Evolutionary conservation across 2,888 invertebrate species (phyloP).

Genomic region (Himalopsyche tibetana): DNA sequence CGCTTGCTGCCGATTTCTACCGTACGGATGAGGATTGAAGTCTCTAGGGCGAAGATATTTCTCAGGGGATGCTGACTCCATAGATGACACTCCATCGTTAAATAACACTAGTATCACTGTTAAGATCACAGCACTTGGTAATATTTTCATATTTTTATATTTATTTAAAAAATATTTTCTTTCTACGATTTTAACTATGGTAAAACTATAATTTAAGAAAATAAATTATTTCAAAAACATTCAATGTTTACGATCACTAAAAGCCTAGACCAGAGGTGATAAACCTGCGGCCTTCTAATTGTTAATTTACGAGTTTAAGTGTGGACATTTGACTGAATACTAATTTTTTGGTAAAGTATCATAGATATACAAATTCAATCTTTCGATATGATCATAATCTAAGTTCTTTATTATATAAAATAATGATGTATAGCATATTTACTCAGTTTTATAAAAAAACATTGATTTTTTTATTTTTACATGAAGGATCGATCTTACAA

Average conservation of each 20-base stretch:
- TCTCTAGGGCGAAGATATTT: slow-evolving; percentile 56
- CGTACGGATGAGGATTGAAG: slow-evolving; percentile 58
- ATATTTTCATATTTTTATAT: slow-evolving; percentile 24
- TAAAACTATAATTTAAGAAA: neutral
- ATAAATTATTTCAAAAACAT: neutral
- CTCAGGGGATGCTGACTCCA: slow-evolving; percentile 53
- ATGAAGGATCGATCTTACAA: too few species aligned
- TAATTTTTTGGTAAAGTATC: too few species aligned
- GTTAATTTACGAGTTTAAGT: too few species aligned
- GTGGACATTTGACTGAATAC: too few species aligned
- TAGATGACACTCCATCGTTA: neutral
- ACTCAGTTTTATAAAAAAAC: too few species aligned
- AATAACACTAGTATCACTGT: slow-evolving; percentile 9
- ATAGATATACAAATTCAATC: too few species aligned
- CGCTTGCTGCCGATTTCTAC: slow-evolving; percentile 22
- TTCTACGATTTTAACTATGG: neutral
- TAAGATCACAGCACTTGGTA: neutral
- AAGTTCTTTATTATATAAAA: too few species aligned
- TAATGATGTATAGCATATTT: too few species aligned
- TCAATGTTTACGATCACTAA: neutral
- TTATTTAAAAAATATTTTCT: neutral
- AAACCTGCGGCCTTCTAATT: too few species aligned
- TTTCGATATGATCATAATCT: too few species aligned
- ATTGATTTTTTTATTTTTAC: too few species aligned
- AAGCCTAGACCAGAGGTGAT: too few species aligned